Evolutionary conservation across 2,797 vertebrate genomes (phyloP), one percentile per base, ranked within the genome.

Genomic region (Ibycter americanus): DNA sequence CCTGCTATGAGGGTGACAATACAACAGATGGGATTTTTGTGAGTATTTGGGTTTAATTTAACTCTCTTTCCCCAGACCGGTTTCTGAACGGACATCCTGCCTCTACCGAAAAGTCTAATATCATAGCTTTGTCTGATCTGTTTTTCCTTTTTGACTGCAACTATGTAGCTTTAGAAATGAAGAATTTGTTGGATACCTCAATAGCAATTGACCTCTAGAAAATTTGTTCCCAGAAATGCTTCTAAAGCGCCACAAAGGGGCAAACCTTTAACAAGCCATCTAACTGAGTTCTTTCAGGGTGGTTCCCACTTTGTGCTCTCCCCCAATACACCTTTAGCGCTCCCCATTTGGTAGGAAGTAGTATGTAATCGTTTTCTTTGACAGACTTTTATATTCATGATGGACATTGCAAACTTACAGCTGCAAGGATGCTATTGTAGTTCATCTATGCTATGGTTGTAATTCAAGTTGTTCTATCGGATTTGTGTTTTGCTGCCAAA

Each of bases 401-500:
- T 63, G 55, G 55, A 62, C 8, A 0, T 52, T 59, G 68, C 49
- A 86, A 59, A 68, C 26, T 72, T 71, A 22, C 5, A 87, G 44
- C 51, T 78, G 65, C 61, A 76, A 76, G 61, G 68, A 46, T 3
- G 11, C 14, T n/a, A 22, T 19, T 51, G 23, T 11, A 42, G 65
- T 61, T 91, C 31, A 58, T 81, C 62, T 90, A 11, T 71, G 68
- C 29, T 56, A 3, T 25, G 58, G 25, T 9, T 88, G n/a, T 36
- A 46, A 86, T 88, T 91, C 61, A 68, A 76, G 58, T 72, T 21
- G 26, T 36, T 80, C 19, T 62, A 16, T 84, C 1, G 13, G 36
- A 89, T 95, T 92, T 83, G 38, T 91, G 74, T 68, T 95, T 70
- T 88, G 62, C 86, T 95, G 84, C 81, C 80, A 26, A 94, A 95